These are phyloP conservation scores for Lepidostoma basale DNA, from an alignment of 1,140 invertebrate genomes.

Conservation along the genomic window DNA sequence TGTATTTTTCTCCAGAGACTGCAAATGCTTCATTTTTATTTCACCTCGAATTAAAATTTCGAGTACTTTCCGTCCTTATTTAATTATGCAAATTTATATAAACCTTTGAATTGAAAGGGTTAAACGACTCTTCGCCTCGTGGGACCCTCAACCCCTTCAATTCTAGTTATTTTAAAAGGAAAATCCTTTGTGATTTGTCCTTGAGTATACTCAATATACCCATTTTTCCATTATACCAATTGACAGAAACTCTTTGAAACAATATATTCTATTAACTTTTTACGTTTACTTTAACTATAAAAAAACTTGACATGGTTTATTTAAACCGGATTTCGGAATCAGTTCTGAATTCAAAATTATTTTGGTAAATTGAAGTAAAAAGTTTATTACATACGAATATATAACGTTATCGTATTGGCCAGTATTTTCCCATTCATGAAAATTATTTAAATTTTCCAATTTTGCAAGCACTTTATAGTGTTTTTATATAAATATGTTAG, in stretches of 20 bases:
- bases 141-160: neutral
- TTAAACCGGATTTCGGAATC: too few species aligned
- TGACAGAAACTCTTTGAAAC: neutral
- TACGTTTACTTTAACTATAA: neutral
- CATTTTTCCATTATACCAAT: too few species aligned
- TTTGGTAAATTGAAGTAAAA: too few species aligned
- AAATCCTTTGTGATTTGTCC: neutral
- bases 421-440: too few species aligned
- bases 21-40: neutral
- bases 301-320: too few species aligned
- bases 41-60: constrained; percentile 9
- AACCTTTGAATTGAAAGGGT: constrained; percentile 15
- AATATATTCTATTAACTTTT: neutral
- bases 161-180: neutral
- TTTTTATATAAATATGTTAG: too few species aligned
- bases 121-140: neutral
- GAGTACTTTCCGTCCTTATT: neutral
- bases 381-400: too few species aligned
- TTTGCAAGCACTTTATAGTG: too few species aligned
- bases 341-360: too few species aligned
- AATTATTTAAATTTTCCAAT: too few species aligned
- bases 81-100: constrained; percentile 17
- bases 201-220: too few species aligned
- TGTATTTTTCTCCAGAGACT: neutral
- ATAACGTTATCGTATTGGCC: too few species aligned